A percentile compares a stretch with the other conserved stretches of the same genome.
These are phyloP conservation scores for Tetropium fuscum DNA, from an alignment of 2,888 invertebrate genomes.

Conservation along the genomic window DNA sequence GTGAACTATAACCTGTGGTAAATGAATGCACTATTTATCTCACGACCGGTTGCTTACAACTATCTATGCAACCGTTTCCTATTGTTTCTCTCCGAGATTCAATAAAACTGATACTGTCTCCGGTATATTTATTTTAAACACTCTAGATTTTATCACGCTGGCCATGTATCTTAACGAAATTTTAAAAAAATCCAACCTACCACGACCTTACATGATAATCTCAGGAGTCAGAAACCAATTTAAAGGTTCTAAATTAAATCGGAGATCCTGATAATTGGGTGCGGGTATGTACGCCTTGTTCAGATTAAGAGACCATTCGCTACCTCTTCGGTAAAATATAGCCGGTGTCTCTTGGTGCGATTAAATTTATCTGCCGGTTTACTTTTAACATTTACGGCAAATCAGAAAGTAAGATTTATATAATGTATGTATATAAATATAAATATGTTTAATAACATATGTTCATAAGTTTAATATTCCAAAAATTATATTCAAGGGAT, in stretches of 20 bases:
- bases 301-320: constrained; percentile 18
- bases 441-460: too few species aligned
- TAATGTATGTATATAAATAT: too few species aligned
- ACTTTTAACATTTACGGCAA: too few species aligned
- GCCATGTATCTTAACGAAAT: constrained; percentile 30
- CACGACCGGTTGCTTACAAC: constrained; percentile 51
- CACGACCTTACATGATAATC: constrained; percentile 24
- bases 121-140: constrained; percentile 41
- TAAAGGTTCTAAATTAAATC: constrained; percentile 24
- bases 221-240: constrained; percentile 22
- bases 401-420: too few species aligned
- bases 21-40: constrained; percentile 59
- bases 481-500: too few species aligned
- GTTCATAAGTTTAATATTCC: too few species aligned
- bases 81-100: constrained; percentile 51
- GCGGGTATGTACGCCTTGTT: constrained; percentile 14
- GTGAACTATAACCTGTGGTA: constrained; percentile 61
- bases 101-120: constrained; percentile 45
- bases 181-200: constrained; percentile 20
- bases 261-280: constrained; percentile 22
- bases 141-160: constrained; percentile 35
- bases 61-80: constrained; percentile 53
- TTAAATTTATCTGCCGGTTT: too few species aligned
- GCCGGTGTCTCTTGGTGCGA: too few species aligned
- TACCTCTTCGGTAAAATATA: constrained; percentile 13